Evolutionary conservation across 2,888 invertebrate genomes (phyloP).

Genomic region (Ormyrus thymus): DNA sequence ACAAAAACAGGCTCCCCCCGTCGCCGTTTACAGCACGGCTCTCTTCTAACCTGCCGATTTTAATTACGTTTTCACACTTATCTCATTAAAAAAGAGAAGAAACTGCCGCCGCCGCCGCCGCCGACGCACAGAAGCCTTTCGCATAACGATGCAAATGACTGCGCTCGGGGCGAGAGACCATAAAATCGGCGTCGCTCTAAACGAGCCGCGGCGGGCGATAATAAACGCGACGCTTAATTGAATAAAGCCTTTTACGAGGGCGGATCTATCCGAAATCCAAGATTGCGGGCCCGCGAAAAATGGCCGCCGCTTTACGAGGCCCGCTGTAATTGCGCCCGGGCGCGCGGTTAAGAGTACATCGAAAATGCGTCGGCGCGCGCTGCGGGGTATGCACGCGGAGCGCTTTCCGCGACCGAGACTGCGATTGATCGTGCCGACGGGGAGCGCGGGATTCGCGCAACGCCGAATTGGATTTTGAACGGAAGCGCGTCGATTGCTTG

Average conservation of each 20-base stretch:
- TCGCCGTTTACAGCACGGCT: not conserved
- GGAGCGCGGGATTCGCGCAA: too few relatives aligned
- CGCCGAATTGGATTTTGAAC: too few relatives aligned
- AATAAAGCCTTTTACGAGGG: constrained; percentile 41
- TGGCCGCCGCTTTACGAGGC: not conserved
- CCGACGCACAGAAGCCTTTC: too few relatives aligned
- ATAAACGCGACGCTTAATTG: constrained; percentile 43
- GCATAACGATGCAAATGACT: constrained; percentile 35
- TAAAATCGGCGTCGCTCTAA: constrained; percentile 21
- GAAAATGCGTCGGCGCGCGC: not conserved
- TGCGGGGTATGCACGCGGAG: not conserved
- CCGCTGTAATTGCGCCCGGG: not conserved
- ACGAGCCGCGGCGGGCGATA: constrained; percentile 31
- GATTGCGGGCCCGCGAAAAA: constrained; percentile 11
- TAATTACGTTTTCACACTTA: constrained; percentile 23
- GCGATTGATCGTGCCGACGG: not conserved
- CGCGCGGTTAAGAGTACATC: not conserved
- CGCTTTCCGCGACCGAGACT: not conserved
- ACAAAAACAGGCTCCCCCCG: too few relatives aligned
- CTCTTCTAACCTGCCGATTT: not conserved
- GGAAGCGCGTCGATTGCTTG: too few relatives aligned
- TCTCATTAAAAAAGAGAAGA: constrained; percentile 15
- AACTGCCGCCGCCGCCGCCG: not conserved
- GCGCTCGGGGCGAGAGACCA: not conserved
- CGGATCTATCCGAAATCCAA: constrained; percentile 13